Base-by-base conservation (phyloP, 2,888 invertebrate species). In the Itoplectis maculator region DNA sequence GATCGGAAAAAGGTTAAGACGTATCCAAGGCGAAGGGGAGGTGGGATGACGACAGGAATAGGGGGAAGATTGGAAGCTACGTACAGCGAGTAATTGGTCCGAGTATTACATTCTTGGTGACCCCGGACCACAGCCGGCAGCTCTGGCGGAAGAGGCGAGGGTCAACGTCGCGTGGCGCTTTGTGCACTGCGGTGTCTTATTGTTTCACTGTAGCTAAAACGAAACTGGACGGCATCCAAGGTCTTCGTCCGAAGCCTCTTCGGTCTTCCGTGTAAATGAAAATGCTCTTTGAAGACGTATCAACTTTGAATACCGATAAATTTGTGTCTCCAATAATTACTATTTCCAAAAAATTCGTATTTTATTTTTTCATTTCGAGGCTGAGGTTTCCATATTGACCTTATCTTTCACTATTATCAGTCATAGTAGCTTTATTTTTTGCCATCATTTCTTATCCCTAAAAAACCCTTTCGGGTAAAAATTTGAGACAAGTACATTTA, bases 81-180 rank as follows among this genome's bases (percentile, higher is more conserved):
- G 76, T 81, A 85, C 76, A 85, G 79, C 86, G 79, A 88, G 90
- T 91, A 91, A 91, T 91, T 91, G 90, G 89, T 89, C 88, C 87
- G 45, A 84, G 87, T 90, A 90, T 91, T 90, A 90, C 90, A 91
- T 91, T 91, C 91, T 88, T 91, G 88, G 88, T 88, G 88, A 89
- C 86, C 87, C 84, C n/a, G n/a, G 35, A 69, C 47, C 61, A 74
- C 84, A 77, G 70, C 74, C 13, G 7, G n/a, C 7, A 13, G 42
- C 11, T 11, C 42, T 56, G 5, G 29, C 35, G 13, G 11, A 35
- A n/a, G n/a, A n/a, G n/a, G 18, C 35, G 56, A 59, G 18, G 29
- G 7, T 35, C 70, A 37, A 5, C 13, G 59, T 11, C 18, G 47
- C 0, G 35, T 18, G 29, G n/a, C 85, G 86, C 86, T 88, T 88